Base-by-base conservation (phyloP, 2,113 vertebrate genomes). In the Galeopterus variegatus region DNA sequence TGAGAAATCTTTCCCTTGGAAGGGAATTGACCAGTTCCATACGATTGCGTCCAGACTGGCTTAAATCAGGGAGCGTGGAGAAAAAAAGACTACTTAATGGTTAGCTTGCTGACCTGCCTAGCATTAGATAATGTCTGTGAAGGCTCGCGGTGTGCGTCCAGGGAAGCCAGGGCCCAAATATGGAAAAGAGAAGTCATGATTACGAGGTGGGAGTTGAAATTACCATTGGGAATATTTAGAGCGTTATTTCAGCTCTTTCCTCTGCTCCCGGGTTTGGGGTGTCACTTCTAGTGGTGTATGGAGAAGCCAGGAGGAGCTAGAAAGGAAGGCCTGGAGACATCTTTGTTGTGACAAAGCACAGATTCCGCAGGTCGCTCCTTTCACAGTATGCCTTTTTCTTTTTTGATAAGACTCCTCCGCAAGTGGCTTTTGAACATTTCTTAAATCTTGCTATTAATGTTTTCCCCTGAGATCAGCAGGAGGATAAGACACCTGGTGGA, bases 71-170 rank as follows among this genome's bases (percentile, higher is more conserved):
- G 65, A 21, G 26, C 52, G 6, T 1, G 9, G 60, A 31, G 72
- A 19, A 73, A 36, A 73, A 79, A 52, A 45, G 73, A 79, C 56
- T 24, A 82, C 52, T 96, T 97, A 96, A 93, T 94, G 88, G 85
- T 90, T 97, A 93, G 75, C 88, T 95, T 90, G 90, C 85, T 96
- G 97, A 88, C 94, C 88, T 96, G 93, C 69, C 73, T 58, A 70
- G 77, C 88, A 94, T 97, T 97, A 98, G 96, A 92, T 97, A 91
- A 98, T 89, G 96, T 97, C 97, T 97, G 93, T 86, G 72, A 88
- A 88, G 79, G 45, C 52, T 96, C 56, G 26, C 14, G 18, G 92
- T 89, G 62, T 36, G 12, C 3, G 23, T 90, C 90, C 88, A 85
- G 86, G 96, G 86, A 93, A 94, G 28, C 94, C 8, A 65, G 85